Evolutionary conservation across 2,113 vertebrate species (phyloP), one percentile per base, ranked within the genome.

Genomic region (Colistium nudipinnis): DNA sequence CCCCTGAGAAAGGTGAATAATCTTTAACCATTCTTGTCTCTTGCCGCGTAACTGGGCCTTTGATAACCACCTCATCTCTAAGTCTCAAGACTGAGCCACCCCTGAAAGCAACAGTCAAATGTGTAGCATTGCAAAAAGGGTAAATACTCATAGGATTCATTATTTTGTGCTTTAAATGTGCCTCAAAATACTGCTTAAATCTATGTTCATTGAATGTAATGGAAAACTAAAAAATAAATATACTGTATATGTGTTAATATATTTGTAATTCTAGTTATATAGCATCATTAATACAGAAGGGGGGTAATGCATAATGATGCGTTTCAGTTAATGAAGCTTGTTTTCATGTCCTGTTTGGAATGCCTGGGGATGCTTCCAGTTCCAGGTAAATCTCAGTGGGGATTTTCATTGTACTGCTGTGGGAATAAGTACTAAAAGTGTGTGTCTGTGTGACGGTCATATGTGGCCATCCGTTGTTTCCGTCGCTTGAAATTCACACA

Each of bases 311-410:
- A 31, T 73, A 65, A 78, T 79, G 61, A 70, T 74, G 56, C 3
- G 36, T 70, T 60, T 43, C 28, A 52, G n/a, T 30, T 62, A 52
- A 54, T 55, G 31, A 78, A n/a, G 43, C 28, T 74, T 84, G 78
- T 85, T 86, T 85, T 78, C 38, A 49, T 70, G 60, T 68, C 24
- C 35, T 76, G 11, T 33, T 68, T 43, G 10, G 10, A 65, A 67
- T 9, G 39, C 30, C 76, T 41, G 33, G 78, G 81, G 78, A 83
- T 54, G 59, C 19, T 48, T 20, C 14, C 60, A 35, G 54, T 65
- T 80, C 67, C 60, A 41, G 51, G 33, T 20, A 80, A 63, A 55
- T 80, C 77, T 56, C 76, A 66, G 1, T 17, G 53, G 78, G 75
- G 67, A 65, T 43, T 69, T 79, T 41, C 30, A 61, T 70, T 61